phyloP scores from a whole-genome alignment of 2,113 vertebrate genomes.

The Chaetodon auriga region DNA sequence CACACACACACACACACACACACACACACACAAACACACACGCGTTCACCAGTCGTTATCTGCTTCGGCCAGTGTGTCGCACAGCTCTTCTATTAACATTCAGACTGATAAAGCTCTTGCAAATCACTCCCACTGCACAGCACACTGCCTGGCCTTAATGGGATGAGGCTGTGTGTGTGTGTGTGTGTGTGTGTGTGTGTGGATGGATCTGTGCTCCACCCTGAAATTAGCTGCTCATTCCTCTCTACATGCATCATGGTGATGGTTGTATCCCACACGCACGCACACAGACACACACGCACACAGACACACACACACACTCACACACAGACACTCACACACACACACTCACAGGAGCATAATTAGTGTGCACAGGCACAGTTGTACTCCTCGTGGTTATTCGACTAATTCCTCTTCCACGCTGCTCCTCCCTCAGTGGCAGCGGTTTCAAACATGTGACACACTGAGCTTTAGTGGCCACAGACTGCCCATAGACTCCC shows the following conservation, averaged over 20 bases:
- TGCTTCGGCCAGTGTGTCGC: constrained; percentile 54
- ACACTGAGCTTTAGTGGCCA: too few relatives aligned
- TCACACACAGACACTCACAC: not conserved
- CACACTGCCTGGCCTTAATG: constrained; percentile 61
- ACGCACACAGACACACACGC: not conserved
- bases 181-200: constrained; percentile 33
- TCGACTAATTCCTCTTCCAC: too few relatives aligned
- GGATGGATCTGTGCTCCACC: constrained; percentile 23
- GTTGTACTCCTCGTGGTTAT: too few relatives aligned
- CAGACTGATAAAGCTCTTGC: constrained; percentile 66
- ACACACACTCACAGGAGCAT: not conserved
- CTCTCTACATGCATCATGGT: constrained; percentile 19
- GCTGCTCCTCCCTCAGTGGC: too few relatives aligned
- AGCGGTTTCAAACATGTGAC: too few relatives aligned
- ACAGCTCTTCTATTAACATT: constrained; percentile 70
- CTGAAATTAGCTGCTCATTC: constrained; percentile 33
- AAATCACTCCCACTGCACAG: constrained; percentile 54
- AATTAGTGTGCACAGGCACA: not conserved
- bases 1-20: too few relatives aligned
- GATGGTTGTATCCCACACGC: not conserved
- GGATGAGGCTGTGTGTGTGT: constrained; percentile 39
- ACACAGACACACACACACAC: not conserved
- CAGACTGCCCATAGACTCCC: too few relatives aligned
- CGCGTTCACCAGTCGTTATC: constrained; percentile 53
- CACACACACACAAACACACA: constrained; percentile 22